phyloP scores from a whole-genome alignment of 1,140 invertebrate genomes.

The Pseudomyrmex gracilis region DNA sequence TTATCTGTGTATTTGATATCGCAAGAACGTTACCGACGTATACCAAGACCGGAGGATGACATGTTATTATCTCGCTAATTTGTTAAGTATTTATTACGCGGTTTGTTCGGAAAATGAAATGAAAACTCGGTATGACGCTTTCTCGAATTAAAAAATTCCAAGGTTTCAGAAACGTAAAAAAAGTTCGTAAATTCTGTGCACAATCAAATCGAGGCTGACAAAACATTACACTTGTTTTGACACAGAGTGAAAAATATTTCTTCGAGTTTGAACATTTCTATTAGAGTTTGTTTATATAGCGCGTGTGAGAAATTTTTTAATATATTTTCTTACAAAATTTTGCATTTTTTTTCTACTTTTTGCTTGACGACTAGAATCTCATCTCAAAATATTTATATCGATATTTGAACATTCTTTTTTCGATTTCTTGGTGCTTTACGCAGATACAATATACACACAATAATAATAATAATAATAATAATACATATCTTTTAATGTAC shows the following conservation, averaged over 20 bases:
- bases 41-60: slow-evolving; percentile 91
- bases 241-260: not conserved
- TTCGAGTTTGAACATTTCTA: slow-evolving; percentile 19
- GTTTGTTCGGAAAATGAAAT: not conserved
- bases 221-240: no score
- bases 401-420: no score
- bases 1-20: slow-evolving; percentile 91
- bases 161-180: not conserved
- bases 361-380: no score
- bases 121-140: not conserved
- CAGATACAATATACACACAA: no score
- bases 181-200: not conserved
- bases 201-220: slow-evolving; percentile 1
- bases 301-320: not conserved
- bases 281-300: no score
- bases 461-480: no score
- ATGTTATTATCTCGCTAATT: slow-evolving; percentile 85
- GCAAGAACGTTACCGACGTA: slow-evolving; percentile 90
- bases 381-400: no score
- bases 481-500: no score
- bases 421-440: no score
- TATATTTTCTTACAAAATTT: not conserved
- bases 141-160: not conserved
- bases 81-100: not conserved
- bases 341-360: not conserved